Conservation (phyloP, 92 coral and sea anemone species). For the Pocillopora grandis region DNA sequence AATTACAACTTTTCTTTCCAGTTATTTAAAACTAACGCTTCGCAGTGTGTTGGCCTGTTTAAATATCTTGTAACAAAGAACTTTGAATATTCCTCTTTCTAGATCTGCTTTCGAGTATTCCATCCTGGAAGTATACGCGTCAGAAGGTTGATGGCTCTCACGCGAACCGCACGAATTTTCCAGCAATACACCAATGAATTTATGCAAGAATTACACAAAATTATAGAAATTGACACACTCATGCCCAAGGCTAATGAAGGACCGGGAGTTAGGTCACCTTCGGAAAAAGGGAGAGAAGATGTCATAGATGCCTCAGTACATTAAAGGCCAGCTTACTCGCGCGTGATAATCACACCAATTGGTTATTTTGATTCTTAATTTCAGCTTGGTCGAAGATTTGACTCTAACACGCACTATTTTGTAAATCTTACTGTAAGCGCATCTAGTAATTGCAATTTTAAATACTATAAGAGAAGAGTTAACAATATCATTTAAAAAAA, state of each 20-base stretch:
- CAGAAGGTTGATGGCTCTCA: no score
- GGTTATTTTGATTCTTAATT: conserved; percentile 8
- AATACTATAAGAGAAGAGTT: not conserved
- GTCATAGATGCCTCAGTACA: not conserved
- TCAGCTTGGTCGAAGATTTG: not conserved
- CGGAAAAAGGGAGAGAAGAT: not conserved
- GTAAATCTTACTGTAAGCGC: conserved; percentile 15
- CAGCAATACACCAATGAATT: conserved; percentile 13
- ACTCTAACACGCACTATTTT: conserved; percentile 1
- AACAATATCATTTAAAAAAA: not conserved
- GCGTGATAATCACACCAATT: not conserved
- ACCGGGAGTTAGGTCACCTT: not conserved
- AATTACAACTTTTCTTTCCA: no score
- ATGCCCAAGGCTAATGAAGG: not conserved
- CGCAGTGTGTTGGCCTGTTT: no score
- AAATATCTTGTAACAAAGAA: no score
- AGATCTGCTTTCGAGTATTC: no score
- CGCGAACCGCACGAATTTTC: not conserved
- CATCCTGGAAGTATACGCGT: no score
- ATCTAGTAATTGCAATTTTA: not conserved
- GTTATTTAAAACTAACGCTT: no score
- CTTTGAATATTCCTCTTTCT: no score
- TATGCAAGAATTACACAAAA: conserved; percentile 1
- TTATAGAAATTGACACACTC: not conserved
- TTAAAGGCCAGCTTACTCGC: conserved; percentile 22